Evolutionary conservation across 2,113 vertebrate species (phyloP), one percentile per base, ranked within the genome.

Genomic region (Sinocyclocheilus maitianheensis): DNA sequence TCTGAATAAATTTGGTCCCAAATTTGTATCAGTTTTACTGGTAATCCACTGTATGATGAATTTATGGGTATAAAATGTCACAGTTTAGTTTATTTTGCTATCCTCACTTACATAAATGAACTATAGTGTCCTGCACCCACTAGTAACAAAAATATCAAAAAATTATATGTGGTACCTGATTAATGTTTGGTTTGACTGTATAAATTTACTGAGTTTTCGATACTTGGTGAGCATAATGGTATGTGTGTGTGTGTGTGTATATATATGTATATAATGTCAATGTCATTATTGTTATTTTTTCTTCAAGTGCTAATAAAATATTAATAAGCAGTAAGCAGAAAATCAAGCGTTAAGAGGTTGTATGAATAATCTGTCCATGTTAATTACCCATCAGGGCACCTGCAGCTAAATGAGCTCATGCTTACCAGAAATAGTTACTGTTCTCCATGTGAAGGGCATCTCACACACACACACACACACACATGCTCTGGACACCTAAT

Each of bases 361-460:
- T 30, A 84, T 79, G 40, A 78, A 74, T 46, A 40, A 88, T 71
- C 48, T 37, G 58, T 81, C 82, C 71, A 46, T 65, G 75, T 83
- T 76, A 86, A 75, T 80, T 84, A 86, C 63, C 76, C 69, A 81
- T 83, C 63, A n/a, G 26, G 71, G 24, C 65, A 85, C 84, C 72
- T 83, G 79, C 62, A 85, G 40, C 34, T 62, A 71, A 83, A 85
- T 58, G 77, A 67, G 63, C 48, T 77, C 20, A 72, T 40, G 72
- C 62, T 85, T 63, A 72, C 76, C 85, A 77, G 65, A 85, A 87
- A 85, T 83, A 87, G 82, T 43, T 77, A 40, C 51, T 74, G 77
- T 65, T 53, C 77, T 84, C 77, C n/a, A 63, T 77, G 43, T 80
- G 87, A 88, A 88, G 84, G 84, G 84, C 84, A 84, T 62, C 34